Conservation (phyloP, 2,888 invertebrate species). For the Hipparchia semele region DNA sequence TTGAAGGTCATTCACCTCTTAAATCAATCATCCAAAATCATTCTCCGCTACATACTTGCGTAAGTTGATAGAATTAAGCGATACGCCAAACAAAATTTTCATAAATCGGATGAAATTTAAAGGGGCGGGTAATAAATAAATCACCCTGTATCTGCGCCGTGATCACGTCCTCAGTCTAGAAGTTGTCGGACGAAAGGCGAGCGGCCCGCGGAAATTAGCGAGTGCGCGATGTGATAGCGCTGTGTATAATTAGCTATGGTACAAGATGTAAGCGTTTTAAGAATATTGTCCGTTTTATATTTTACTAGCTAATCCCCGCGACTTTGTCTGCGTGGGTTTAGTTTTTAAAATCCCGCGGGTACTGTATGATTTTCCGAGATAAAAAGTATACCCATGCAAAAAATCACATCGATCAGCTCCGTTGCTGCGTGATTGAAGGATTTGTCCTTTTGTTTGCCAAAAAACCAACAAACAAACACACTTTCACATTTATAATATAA, state of each 20-base stretch:
- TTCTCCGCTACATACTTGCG: background rate
- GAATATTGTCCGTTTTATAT: background rate
- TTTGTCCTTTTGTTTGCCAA: no score
- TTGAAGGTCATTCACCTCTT: background rate
- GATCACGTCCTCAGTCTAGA: slow-evolving; percentile 70
- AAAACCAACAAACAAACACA: no score
- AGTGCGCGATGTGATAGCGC: slow-evolving; percentile 75
- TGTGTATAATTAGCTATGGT: slow-evolving; percentile 63
- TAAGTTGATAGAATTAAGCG: slow-evolving; percentile 28
- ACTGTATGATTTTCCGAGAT: no score
- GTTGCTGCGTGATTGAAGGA: no score
- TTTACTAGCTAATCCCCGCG: background rate
- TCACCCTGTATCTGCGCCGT: slow-evolving; percentile 63
- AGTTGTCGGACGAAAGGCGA: slow-evolving; percentile 68
- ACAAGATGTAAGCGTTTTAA: slow-evolving; percentile 45
- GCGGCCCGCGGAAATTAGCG: slow-evolving; percentile 76
- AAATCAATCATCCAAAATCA: background rate
- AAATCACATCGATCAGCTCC: no score
- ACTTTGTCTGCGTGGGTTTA: no score
- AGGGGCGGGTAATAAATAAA: slow-evolving; percentile 62
- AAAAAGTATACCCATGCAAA: no score
- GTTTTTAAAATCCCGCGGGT: no score
- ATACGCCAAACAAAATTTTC: slow-evolving; percentile 33
- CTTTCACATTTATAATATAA: no score
- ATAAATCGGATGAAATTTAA: slow-evolving; percentile 37